These are phyloP conservation scores for Tribolium madens DNA, from an alignment of 1,140 invertebrate genomes.

Conservation along the genomic window DNA sequence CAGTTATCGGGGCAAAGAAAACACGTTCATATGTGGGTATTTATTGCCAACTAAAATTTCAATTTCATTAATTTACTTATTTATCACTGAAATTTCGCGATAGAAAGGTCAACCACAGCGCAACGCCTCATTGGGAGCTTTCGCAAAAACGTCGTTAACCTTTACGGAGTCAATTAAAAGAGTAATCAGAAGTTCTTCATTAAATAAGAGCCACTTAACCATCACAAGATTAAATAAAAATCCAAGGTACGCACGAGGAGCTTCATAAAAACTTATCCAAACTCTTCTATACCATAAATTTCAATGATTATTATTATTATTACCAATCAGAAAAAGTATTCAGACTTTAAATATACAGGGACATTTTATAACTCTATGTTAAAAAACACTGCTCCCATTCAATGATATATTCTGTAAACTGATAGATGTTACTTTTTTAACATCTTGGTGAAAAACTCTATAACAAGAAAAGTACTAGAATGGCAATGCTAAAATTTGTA, in stretches of 20 bases:
- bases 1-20: conserved; percentile 33
- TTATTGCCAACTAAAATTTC: conserved; percentile 28
- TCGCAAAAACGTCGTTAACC: conserved; percentile 6
- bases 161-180: conserved; percentile 1
- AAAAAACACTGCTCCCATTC: too few relatives aligned
- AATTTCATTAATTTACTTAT: conserved; percentile 25
- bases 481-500: too few relatives aligned
- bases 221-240: background rate
- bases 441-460: too few relatives aligned
- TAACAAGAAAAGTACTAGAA: too few relatives aligned
- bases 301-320: too few relatives aligned
- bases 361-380: too few relatives aligned
- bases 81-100: conserved; percentile 13
- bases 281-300: too few relatives aligned
- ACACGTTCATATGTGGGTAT: conserved; percentile 35
- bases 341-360: too few relatives aligned
- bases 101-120: conserved; percentile 7
- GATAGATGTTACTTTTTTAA: too few relatives aligned
- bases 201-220: background rate
- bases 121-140: background rate
- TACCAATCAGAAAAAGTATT: too few relatives aligned
- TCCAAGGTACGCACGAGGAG: background rate
- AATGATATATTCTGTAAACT: too few relatives aligned
- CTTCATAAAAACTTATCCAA: too few relatives aligned
- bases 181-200: background rate